Evolutionary conservation across 2,113 vertebrate genomes (phyloP).

Genomic region (Plecturocebus donacophilus): DNA sequence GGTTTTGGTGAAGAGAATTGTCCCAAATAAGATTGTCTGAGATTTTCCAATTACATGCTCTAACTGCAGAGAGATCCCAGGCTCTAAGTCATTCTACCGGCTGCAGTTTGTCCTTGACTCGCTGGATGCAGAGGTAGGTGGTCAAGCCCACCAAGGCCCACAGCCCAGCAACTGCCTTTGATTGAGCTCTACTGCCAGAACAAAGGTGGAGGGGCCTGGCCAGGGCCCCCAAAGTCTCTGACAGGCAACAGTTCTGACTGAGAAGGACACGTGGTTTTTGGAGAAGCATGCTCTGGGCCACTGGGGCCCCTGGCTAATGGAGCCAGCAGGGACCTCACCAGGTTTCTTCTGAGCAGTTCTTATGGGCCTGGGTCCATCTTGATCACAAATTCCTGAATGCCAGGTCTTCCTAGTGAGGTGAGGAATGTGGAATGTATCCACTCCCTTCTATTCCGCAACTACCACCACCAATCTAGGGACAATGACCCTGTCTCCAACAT

Average conservation of each 20-base stretch:
- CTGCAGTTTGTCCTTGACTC: background rate
- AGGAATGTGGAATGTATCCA: background rate
- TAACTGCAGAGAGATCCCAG: constrained; percentile 11
- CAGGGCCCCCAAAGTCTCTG: background rate
- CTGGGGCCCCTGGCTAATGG: background rate
- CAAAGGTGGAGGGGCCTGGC: background rate
- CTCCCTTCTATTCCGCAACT: background rate
- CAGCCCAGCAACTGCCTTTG: constrained; percentile 5
- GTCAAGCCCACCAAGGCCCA: background rate
- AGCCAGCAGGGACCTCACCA: background rate
- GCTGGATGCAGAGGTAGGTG: background rate
- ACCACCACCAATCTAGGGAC: background rate
- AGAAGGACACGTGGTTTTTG: constrained; percentile 6
- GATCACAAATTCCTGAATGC: background rate
- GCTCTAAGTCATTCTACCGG: background rate
- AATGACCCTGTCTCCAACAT: background rate
- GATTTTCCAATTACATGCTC: constrained; percentile 63
- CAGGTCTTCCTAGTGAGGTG: background rate
- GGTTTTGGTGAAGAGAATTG: constrained; percentile 53
- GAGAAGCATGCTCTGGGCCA: background rate
- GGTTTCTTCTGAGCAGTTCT: background rate
- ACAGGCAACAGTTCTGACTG: background rate
- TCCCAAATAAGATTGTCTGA: constrained; percentile 13
- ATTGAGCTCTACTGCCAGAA: background rate
- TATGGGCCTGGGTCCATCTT: background rate